phyloP scores from a whole-genome alignment of 2,113 vertebrate species.

The Malurus melanocephalus region DNA sequence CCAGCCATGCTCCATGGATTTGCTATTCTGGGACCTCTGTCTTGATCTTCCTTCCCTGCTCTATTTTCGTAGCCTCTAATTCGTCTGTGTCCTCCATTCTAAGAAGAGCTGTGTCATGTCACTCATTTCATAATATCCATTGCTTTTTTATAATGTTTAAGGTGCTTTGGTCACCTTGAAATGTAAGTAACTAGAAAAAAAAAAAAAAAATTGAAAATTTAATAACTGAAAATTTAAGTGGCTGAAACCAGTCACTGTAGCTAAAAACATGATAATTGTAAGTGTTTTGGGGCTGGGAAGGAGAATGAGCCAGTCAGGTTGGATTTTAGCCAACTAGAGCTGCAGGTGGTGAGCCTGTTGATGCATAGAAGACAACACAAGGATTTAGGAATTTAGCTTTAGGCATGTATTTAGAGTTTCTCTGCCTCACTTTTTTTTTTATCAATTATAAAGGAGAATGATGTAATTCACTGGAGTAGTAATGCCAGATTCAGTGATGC shows the following conservation, averaged over 20 bases:
- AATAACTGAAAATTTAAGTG: neutral
- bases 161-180: neutral
- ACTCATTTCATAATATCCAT: neutral
- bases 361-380: neutral
- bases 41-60: slow-evolving; percentile 13
- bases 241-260: neutral
- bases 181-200: too few species aligned
- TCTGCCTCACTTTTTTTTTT: neutral
- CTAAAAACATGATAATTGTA: neutral
- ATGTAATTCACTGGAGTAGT: neutral
- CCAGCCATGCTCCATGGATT: neutral
- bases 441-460: neutral
- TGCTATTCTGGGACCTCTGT: slow-evolving; percentile 28
- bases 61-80: neutral
- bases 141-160: neutral
- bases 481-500: neutral
- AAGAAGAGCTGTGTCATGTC: neutral
- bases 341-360: neutral
- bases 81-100: neutral
- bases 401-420: neutral
- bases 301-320: neutral
- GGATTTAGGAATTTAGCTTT: neutral
- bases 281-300: neutral
- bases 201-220: too few species aligned
- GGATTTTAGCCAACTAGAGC: neutral